Evolutionary conservation across 2,113 vertebrate genomes (phyloP).

Genomic region (Zosterops lateralis): DNA sequence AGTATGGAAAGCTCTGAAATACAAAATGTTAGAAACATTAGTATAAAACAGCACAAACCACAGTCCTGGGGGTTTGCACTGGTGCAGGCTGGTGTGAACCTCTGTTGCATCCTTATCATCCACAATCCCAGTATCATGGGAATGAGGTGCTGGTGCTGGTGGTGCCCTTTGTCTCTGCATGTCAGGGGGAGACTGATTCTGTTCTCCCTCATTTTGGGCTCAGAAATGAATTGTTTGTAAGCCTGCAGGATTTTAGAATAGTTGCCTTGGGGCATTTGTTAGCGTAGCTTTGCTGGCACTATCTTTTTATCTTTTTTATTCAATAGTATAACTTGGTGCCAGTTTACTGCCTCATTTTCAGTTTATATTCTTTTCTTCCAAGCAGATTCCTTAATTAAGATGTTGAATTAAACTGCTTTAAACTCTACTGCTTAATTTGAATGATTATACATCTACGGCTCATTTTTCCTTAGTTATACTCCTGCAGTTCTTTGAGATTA

Average conservation of each 20-base stretch:
- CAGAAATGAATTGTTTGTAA: not conserved
- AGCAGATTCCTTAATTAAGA: conserved; percentile 31
- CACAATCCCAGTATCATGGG: not conserved
- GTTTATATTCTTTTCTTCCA: not conserved
- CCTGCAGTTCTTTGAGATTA: not conserved
- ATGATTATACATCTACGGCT: not conserved
- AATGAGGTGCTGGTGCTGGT: not conserved
- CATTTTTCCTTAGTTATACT: conserved; percentile 10
- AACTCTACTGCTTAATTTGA: conserved; percentile 6
- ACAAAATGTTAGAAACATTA: not conserved
- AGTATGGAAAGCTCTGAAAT: not conserved
- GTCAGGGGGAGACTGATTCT: not conserved
- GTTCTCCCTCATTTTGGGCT: not conserved
- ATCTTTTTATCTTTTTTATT: not conserved
- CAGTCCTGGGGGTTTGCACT: not conserved
- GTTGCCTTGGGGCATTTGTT: not conserved
- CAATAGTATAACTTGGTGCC: not conserved
- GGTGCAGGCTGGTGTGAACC: not conserved
- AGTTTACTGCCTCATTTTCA: conserved; percentile 22
- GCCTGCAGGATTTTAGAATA: not conserved
- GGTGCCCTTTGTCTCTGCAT: not conserved
- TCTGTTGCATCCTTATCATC: not conserved
- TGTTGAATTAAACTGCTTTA: conserved; percentile 20
- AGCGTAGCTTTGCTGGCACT: not conserved
- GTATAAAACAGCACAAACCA: not conserved